phyloP scores from a whole-genome alignment of 2,888 invertebrate species.

The Noctua comes region DNA sequence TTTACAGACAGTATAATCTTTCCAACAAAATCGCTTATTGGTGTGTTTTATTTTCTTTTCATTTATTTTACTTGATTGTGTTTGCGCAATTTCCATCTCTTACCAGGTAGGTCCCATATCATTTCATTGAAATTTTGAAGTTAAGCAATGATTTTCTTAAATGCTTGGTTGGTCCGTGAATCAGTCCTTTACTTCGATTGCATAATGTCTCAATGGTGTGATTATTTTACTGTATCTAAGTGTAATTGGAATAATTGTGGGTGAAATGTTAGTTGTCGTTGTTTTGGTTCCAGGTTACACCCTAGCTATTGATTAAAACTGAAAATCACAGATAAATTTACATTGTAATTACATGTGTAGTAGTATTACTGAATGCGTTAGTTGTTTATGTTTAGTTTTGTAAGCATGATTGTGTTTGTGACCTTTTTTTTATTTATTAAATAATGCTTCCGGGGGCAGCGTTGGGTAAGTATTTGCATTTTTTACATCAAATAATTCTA shows the following conservation, averaged over 20 bases:
- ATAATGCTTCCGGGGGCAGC: slow-evolving; percentile 67
- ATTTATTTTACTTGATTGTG: slow-evolving; percentile 74
- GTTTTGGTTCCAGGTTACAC: slow-evolving; percentile 90
- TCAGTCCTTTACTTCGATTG: slow-evolving; percentile 79
- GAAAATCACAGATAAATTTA: slow-evolving; percentile 90
- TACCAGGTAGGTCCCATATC: slow-evolving; percentile 83
- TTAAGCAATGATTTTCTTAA: slow-evolving; percentile 77
- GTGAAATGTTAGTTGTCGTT: slow-evolving; percentile 88
- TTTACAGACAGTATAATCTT: slow-evolving; percentile 85
- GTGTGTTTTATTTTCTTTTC: slow-evolving; percentile 86
- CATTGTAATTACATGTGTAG: slow-evolving; percentile 78
- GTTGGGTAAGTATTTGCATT: slow-evolving; percentile 53
- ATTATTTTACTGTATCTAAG: slow-evolving; percentile 82
- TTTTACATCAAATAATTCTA: slow-evolving; percentile 14
- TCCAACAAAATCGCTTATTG: slow-evolving; percentile 88
- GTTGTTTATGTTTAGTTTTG: slow-evolving; percentile 81
- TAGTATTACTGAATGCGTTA: slow-evolving; percentile 83
- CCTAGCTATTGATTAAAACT: slow-evolving; percentile 79
- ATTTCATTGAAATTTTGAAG: slow-evolving; percentile 79
- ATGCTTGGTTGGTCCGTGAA: slow-evolving; percentile 83
- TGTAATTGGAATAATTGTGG: slow-evolving; percentile 83
- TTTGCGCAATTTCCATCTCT: slow-evolving; percentile 74
- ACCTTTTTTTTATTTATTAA: slow-evolving; percentile 67
- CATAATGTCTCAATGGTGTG: slow-evolving; percentile 86
- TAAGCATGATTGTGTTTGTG: slow-evolving; percentile 86